Conservation (phyloP, 2,888 invertebrate species). For the Subacronicta megacephala region DNA sequence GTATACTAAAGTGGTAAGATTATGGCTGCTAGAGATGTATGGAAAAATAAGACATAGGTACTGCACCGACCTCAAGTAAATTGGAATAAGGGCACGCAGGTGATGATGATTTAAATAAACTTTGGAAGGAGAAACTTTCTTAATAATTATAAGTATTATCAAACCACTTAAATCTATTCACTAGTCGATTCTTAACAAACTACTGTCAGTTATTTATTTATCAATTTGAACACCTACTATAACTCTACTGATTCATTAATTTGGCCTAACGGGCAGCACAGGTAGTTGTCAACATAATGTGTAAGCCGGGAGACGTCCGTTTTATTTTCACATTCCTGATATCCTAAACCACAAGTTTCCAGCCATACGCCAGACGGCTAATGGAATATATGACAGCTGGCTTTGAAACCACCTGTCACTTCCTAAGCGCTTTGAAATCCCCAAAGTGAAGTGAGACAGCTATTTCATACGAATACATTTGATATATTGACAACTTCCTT, state of each 20-base stretch:
- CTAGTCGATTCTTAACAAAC: too few species aligned
- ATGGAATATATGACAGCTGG: conserved; percentile 23
- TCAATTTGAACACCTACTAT: not conserved
- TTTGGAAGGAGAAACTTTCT: too few species aligned
- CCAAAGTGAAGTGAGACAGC: conserved; percentile 7
- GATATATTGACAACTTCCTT: not conserved
- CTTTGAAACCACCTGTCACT: conserved; percentile 16
- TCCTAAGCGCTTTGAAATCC: conserved; percentile 33
- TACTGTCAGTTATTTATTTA: not conserved
- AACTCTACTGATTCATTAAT: not conserved
- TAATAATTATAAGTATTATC: too few species aligned
- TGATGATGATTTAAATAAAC: too few species aligned
- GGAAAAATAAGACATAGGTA: too few species aligned
- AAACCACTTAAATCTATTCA: too few species aligned
- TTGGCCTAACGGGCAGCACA: not conserved
- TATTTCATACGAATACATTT: not conserved
- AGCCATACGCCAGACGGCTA: conserved; percentile 8
- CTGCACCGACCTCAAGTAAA: too few species aligned
- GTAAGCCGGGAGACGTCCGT: not conserved
- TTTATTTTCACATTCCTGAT: not conserved
- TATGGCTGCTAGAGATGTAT: too few species aligned
- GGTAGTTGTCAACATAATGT: too few species aligned
- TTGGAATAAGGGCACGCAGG: too few species aligned
- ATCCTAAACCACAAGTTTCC: not conserved
- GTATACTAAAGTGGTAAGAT: too few species aligned